Conservation (phyloP, 2,113 vertebrate genomes). For the Pao palembangensis region DNA sequence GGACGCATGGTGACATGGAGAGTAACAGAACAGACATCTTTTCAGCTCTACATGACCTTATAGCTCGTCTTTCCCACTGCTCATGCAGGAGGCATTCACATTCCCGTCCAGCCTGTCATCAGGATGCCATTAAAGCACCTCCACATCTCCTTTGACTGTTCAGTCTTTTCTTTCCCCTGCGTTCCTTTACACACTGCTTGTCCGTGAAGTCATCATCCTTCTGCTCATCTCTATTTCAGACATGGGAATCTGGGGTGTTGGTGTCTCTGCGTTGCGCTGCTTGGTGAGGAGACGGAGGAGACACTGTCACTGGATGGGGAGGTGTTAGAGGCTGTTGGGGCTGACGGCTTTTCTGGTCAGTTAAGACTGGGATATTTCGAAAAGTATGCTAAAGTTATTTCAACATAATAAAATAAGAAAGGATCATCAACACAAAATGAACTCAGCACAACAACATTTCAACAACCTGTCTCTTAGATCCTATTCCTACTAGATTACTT, state of each 20-base stretch:
- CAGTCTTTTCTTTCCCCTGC: conserved; percentile 26
- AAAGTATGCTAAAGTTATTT: too few species aligned
- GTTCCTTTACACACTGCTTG: conserved; percentile 23
- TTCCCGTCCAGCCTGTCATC: conserved; percentile 63
- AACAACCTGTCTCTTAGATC: too few species aligned
- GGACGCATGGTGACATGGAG: conserved; percentile 19
- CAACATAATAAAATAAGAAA: too few species aligned
- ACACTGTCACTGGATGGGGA: background rate
- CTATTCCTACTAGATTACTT: too few species aligned
- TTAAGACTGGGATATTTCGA: too few species aligned
- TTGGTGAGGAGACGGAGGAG: conserved; percentile 1
- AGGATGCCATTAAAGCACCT: conserved; percentile 59
- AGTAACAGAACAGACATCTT: conserved; percentile 23
- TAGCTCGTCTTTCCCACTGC: conserved; percentile 18
- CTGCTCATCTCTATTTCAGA: conserved; percentile 48
- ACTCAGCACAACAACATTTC: too few species aligned
- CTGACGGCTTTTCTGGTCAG: background rate
- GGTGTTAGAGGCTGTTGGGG: conserved; percentile 44
- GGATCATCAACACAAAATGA: too few species aligned
- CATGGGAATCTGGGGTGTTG: conserved; percentile 32
- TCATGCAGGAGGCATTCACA: conserved; percentile 28
- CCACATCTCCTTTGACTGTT: conserved; percentile 14
- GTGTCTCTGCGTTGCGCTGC: conserved; percentile 11
- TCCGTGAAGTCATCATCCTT: conserved; percentile 22
- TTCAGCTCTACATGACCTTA: conserved; percentile 43